Conservation (phyloP, 23 tunicate species). For the Styela plicata region DNA sequence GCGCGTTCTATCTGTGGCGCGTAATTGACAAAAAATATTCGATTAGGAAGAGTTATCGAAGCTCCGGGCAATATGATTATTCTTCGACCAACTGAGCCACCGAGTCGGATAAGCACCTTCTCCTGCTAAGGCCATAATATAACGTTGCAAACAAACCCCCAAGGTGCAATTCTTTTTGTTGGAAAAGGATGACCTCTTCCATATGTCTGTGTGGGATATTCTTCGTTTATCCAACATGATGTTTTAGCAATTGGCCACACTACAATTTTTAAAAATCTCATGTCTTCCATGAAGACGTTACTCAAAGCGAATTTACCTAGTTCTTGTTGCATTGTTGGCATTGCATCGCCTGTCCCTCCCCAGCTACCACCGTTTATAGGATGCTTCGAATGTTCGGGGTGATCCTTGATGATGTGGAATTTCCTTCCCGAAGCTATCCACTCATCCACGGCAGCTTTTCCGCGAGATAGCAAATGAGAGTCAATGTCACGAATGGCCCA, state of each 20-base stretch:
- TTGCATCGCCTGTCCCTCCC: not conserved
- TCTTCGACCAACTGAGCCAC: no score
- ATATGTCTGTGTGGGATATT: not conserved
- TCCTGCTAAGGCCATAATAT: not conserved
- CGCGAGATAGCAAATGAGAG: not conserved
- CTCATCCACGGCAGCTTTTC: constrained; percentile 10
- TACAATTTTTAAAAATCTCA: not conserved
- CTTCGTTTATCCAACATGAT: not conserved
- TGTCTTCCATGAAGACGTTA: not conserved
- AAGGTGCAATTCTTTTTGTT: not conserved
- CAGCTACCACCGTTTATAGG: not conserved
- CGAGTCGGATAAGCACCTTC: no score
- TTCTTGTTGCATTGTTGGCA: not conserved
- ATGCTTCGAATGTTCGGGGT: not conserved
- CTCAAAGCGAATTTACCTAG: not conserved
- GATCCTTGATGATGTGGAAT: not conserved
- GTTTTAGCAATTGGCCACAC: constrained; percentile 1
- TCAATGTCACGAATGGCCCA: not conserved
- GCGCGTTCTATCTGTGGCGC: no score
- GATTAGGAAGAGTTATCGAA: no score
- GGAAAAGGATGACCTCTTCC: not conserved
- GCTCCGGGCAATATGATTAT: no score
- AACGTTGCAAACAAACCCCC: not conserved
- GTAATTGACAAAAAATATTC: no score
- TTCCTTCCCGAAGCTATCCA: not conserved